Percentiles rank a stretch among this genome's conserved stretches.
These are phyloP conservation scores for Drosophila helvetica DNA, from an alignment of 2,888 invertebrate genomes.

Conservation along the genomic window DNA sequence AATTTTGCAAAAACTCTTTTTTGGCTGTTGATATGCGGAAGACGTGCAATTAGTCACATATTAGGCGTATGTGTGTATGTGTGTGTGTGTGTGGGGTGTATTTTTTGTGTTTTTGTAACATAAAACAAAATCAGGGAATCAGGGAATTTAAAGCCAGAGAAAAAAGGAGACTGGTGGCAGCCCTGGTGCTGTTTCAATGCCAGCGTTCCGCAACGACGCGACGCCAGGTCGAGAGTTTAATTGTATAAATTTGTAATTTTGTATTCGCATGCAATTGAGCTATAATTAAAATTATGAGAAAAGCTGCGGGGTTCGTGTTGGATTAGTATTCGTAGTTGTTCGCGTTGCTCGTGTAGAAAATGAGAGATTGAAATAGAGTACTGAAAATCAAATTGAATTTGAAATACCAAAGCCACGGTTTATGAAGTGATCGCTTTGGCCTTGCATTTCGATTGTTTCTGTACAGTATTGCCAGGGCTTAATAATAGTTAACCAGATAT, in stretches of 20 bases:
- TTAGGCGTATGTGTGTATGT: constrained; percentile 20
- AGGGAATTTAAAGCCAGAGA: constrained; percentile 12
- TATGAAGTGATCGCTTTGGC: constrained; percentile 66
- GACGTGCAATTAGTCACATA: constrained; percentile 74
- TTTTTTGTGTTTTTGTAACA: constrained; percentile 15
- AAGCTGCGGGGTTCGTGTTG: constrained; percentile 24
- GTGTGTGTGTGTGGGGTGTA: constrained; percentile 39
- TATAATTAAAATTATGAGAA: constrained; percentile 38
- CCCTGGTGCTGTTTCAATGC: constrained; percentile 1
- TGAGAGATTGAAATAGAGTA: constrained; percentile 3
- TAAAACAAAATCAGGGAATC: constrained; percentile 25
- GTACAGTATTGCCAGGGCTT: constrained; percentile 21
- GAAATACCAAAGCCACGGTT: constrained; percentile 32
- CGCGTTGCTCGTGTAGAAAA: constrained; percentile 8
- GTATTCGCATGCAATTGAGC: constrained; percentile 54
- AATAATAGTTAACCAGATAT: constrained; percentile 31
- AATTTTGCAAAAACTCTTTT: constrained; percentile 28
- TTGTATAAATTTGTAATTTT: constrained; percentile 10
- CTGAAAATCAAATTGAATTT: background rate
- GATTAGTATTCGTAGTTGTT: constrained; percentile 14
- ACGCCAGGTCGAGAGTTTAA: constrained; percentile 2
- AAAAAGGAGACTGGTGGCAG: background rate
- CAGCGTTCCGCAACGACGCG: background rate
- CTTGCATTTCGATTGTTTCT: constrained; percentile 7
- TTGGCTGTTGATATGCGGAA: constrained; percentile 20